Percentiles rank a stretch among this genome's conserved stretches.
phyloP scores from a whole-genome alignment of 35 echinoderm and acorn worm species.

The Nesometra sesokonis region DNA sequence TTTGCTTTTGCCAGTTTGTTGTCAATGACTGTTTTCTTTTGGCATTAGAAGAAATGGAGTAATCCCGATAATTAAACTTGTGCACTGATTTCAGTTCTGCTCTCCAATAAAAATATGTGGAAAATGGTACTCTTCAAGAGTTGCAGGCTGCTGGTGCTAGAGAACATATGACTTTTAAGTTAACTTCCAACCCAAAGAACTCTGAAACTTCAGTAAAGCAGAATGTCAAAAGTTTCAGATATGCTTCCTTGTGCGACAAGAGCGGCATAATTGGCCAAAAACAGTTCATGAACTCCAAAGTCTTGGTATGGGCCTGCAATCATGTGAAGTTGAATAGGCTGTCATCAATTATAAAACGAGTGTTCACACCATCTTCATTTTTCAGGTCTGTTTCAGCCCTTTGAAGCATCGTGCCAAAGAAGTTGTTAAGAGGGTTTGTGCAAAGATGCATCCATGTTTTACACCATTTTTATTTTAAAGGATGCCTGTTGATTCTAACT shows the following conservation, averaged over 20 bases:
- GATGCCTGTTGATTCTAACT: neutral
- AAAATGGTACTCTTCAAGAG: neutral
- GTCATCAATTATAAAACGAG: conserved; percentile 30
- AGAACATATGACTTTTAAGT: conserved; percentile 24
- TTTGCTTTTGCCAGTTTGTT: conserved; percentile 1
- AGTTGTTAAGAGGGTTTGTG: conserved; percentile 20
- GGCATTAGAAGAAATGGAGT: conserved; percentile 15
- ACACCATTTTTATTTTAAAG: neutral
- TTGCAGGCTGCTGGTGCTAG: conserved; percentile 16
- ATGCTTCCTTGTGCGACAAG: too few relatives aligned
- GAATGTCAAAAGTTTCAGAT: neutral
- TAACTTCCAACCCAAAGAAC: conserved; percentile 17
- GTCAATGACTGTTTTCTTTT: conserved; percentile 5
- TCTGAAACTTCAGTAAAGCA: neutral
- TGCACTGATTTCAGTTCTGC: conserved; percentile 20
- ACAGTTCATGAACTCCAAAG: conserved; percentile 6
- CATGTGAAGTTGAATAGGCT: conserved; percentile 37
- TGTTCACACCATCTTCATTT: conserved; percentile 23
- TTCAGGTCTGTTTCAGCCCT: neutral
- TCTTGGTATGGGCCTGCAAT: conserved; percentile 31
- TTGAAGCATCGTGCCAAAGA: neutral
- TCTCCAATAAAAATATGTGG: conserved; percentile 15
- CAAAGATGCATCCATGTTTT: conserved; percentile 5
- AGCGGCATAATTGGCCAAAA: conserved; percentile 48
- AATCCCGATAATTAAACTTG: conserved; percentile 28